Conservation (phyloP, 2,113 vertebrate genomes). For the Dromiciops gliroides region DNA sequence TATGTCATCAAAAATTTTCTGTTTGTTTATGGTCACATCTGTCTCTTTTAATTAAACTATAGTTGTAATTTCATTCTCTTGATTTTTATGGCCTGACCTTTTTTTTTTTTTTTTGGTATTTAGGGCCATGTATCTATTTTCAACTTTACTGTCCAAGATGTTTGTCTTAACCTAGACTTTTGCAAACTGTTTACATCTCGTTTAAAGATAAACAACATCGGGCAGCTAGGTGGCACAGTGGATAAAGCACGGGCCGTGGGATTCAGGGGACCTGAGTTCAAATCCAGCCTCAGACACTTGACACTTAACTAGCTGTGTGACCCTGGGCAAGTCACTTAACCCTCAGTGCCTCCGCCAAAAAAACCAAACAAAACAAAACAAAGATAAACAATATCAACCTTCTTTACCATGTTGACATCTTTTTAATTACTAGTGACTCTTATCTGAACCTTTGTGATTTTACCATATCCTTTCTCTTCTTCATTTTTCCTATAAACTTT, state of each 20-base stretch:
- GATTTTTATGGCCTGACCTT: not conserved
- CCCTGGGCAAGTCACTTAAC: too few species aligned
- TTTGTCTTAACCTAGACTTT: not conserved
- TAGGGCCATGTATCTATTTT: not conserved
- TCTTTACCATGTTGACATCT: not conserved
- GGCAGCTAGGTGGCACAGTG: too few species aligned
- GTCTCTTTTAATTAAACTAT: not conserved
- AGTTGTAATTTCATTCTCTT: not conserved
- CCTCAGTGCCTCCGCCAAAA: too few species aligned
- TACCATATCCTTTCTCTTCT: slow-evolving; percentile 21
- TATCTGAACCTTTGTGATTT: slow-evolving; percentile 1
- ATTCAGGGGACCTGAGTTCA: too few species aligned
- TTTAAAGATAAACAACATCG: too few species aligned
- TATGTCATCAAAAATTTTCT: not conserved
- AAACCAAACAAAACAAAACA: too few species aligned
- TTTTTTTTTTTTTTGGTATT: too few species aligned
- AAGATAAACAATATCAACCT: not conserved
- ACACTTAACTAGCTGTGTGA: too few species aligned
- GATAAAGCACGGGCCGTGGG: too few species aligned
- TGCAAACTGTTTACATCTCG: not conserved
- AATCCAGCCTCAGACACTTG: too few species aligned
- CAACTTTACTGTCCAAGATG: not conserved
- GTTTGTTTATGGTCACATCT: not conserved
- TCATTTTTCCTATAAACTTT: slow-evolving; percentile 21
- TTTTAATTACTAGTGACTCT: not conserved